A percentile compares a stretch with the other conserved stretches of the same genome.
Conservation (phyloP, 2,113 vertebrate genomes). For the Trinectes maculatus region DNA sequence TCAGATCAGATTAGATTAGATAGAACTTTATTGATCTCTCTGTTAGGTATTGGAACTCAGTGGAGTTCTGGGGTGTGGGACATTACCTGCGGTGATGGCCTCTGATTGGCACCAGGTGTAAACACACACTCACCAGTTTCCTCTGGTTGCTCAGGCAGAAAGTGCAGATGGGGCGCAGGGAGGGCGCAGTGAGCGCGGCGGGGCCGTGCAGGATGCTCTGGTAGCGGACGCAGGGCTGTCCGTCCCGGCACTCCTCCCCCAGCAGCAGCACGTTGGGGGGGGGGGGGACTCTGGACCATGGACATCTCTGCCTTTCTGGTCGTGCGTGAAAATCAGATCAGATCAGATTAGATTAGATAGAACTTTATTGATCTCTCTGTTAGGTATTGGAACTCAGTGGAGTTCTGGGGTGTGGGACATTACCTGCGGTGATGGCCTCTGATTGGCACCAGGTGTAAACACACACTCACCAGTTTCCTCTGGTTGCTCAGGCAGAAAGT, state of each 20-base stretch:
- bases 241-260: constrained; percentile 79
- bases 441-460: background rate
- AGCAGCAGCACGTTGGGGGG: constrained; percentile 86
- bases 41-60: no score
- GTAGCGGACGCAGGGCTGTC: constrained; percentile 84
- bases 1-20: no score
- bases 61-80: background rate
- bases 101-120: background rate
- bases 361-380: no score
- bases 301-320: background rate
- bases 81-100: background rate
- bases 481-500: constrained; percentile 92
- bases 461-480: constrained; percentile 84
- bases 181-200: constrained; percentile 53
- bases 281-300: no score
- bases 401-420: background rate
- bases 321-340: background rate
- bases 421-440: background rate
- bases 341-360: no score
- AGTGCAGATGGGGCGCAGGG: constrained; percentile 88
- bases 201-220: constrained; percentile 74
- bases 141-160: constrained; percentile 92
- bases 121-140: constrained; percentile 82
- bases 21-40: no score
- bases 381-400: no score